These are phyloP conservation scores for Caenorhabditis sp. DNA, from an alignment of 2,888 invertebrate genomes.

Conservation along the genomic window DNA sequence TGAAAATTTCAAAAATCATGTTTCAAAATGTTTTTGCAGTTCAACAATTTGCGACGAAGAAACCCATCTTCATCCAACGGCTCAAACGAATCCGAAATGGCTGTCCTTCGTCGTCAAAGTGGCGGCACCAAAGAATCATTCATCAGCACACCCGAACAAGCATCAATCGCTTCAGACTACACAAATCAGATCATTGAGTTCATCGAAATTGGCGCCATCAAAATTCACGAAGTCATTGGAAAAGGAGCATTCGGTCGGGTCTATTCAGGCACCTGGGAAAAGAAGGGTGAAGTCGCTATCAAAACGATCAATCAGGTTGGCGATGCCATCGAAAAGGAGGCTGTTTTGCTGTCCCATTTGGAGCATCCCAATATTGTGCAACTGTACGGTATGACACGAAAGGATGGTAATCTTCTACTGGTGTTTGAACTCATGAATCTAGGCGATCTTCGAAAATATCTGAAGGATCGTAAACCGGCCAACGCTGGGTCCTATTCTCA, in stretches of 20 bases:
- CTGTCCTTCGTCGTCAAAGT: slow-evolving; percentile 15
- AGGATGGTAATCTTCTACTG: slow-evolving; percentile 83
- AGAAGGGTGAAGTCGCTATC: slow-evolving; percentile 44
- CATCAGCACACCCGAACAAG: slow-evolving; percentile 41
- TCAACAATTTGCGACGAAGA: no score
- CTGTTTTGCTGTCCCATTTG: slow-evolving; percentile 76
- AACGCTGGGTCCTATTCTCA: slow-evolving; percentile 49
- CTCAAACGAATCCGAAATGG: neutral
- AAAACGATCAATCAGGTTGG: slow-evolving; percentile 42
- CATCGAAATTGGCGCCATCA: slow-evolving; percentile 57
- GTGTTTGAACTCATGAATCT: slow-evolving; percentile 91
- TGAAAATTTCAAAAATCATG: no score
- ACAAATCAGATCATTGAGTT: slow-evolving; percentile 43
- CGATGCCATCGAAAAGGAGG: slow-evolving; percentile 41
- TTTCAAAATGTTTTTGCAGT: no score
- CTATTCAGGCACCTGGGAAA: slow-evolving; percentile 59
- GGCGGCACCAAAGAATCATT: slow-evolving; percentile 46
- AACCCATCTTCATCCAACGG: no score
- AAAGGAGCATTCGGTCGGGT: slow-evolving; percentile 68
- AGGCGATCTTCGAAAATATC: slow-evolving; percentile 62
- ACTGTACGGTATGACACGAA: slow-evolving; percentile 46
- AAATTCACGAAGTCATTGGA: slow-evolving; percentile 62
- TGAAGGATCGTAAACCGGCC: slow-evolving; percentile 50
- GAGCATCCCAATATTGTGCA: slow-evolving; percentile 90
- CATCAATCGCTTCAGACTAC: slow-evolving; percentile 46